Evolutionary conservation across 2,888 invertebrate species (phyloP).

Genomic region (Nemotelus nigrinus): DNA sequence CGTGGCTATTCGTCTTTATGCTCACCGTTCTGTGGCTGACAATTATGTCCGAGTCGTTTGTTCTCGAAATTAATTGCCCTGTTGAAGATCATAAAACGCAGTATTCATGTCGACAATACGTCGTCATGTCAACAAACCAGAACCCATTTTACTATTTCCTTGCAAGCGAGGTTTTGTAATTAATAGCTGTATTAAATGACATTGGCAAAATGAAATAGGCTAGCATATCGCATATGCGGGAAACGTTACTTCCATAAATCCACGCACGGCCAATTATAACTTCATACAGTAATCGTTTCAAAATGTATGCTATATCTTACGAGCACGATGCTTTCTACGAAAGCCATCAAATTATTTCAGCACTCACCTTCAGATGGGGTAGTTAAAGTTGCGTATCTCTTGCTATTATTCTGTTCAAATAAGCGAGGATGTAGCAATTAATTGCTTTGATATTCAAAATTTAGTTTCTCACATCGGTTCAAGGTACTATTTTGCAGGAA

Average conservation of each 20-base stretch:
- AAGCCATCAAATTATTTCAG: not conserved
- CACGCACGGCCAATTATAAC: slow-evolving; percentile 47
- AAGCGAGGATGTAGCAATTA: slow-evolving; percentile 49
- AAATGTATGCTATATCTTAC: slow-evolving; percentile 24
- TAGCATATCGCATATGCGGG: slow-evolving; percentile 11
- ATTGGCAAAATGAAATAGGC: slow-evolving; percentile 11
- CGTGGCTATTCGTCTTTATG: slow-evolving; percentile 43
- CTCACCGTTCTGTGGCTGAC: slow-evolving; percentile 41
- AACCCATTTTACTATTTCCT: slow-evolving; percentile 7
- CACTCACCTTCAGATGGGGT: not conserved
- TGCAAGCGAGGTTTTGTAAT: not conserved
- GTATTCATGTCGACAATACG: slow-evolving; percentile 39
- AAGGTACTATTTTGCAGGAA: not conserved
- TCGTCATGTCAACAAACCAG: slow-evolving; percentile 2
- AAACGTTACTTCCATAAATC: not conserved
- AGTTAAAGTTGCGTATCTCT: not conserved
- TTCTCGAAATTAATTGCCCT: slow-evolving; percentile 49
- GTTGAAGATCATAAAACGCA: slow-evolving; percentile 49
- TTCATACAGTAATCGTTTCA: slow-evolving; percentile 47
- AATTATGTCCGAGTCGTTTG: slow-evolving; percentile 49
- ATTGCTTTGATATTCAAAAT: slow-evolving; percentile 48
- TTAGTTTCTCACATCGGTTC: slow-evolving; percentile 26
- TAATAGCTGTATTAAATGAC: slow-evolving; percentile 20
- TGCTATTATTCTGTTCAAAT: slow-evolving; percentile 44
- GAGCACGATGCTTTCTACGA: not conserved